phyloP scores from a whole-genome alignment of 1,140 invertebrate species.

The Caenorhabditis briggsae region DNA sequence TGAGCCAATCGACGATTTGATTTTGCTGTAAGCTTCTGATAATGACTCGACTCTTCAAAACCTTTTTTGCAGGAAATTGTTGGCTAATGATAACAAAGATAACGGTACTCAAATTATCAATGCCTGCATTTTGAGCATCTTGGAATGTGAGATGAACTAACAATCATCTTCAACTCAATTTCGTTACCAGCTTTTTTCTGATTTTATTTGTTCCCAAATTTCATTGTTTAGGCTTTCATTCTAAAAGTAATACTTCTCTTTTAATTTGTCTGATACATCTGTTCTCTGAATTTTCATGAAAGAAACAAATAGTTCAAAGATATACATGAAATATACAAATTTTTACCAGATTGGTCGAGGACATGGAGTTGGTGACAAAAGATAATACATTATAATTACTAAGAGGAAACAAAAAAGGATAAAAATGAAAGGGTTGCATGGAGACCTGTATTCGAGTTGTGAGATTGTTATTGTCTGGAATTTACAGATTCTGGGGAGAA shows the following conservation, averaged over 20 bases:
- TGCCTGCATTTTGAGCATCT: background rate
- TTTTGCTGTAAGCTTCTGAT: background rate
- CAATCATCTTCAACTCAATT: too few relatives aligned
- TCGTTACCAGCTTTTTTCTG: too few relatives aligned
- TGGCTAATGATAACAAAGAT: background rate
- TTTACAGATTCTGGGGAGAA: too few relatives aligned
- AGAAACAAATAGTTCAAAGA: too few relatives aligned
- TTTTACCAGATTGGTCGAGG: slow-evolving; percentile 2
- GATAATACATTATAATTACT: background rate
- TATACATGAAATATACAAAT: background rate
- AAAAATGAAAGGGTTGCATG: background rate
- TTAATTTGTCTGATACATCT: too few relatives aligned
- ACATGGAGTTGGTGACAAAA: background rate
- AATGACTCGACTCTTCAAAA: background rate
- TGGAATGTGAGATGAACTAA: too few relatives aligned
- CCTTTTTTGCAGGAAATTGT: background rate
- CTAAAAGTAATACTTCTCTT: too few relatives aligned
- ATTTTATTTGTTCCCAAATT: too few relatives aligned
- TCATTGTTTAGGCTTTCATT: too few relatives aligned
- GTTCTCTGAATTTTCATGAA: too few relatives aligned
- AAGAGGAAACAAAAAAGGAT: background rate
- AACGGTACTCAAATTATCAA: background rate
- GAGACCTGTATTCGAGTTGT: background rate
- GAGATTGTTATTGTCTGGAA: background rate
- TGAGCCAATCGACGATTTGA: background rate